phyloP scores from a whole-genome alignment of 2,888 invertebrate species.

The Scotopteryx bipunctaria region DNA sequence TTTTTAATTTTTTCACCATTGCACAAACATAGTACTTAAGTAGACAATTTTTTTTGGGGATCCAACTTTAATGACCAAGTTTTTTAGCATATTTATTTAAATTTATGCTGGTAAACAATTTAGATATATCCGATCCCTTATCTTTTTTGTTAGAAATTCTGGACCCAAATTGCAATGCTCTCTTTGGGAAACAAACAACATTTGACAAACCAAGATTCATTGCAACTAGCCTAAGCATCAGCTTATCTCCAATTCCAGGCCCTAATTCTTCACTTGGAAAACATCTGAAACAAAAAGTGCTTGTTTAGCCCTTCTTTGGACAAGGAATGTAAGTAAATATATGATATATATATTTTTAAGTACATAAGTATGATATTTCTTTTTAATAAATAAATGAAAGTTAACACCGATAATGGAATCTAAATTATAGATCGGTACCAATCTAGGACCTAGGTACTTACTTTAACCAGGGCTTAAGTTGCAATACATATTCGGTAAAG shows the following conservation, averaged over 20 bases:
- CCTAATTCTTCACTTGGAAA: conserved; percentile 83
- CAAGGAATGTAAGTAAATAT: neutral
- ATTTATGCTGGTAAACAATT: conserved; percentile 47
- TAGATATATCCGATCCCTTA: conserved; percentile 91
- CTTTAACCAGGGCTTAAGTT: conserved; percentile 87
- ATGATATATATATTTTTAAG: neutral
- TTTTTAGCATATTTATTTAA: no score
- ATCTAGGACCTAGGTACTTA: conserved; percentile 58
- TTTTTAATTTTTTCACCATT: no score
- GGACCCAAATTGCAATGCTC: conserved; percentile 98
- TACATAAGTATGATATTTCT: neutral
- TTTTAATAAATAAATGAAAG: neutral
- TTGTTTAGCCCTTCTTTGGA: neutral
- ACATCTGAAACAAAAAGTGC: conserved; percentile 76
- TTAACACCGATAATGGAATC: no score
- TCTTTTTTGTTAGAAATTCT: conserved; percentile 96
- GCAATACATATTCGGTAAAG: conserved; percentile 85
- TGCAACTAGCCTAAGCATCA: conserved; percentile 90
- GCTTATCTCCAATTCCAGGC: conserved; percentile 96
- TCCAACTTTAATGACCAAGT: no score
- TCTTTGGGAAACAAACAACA: conserved; percentile 90
- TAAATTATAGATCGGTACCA: no score
- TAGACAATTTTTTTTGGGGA: no score
- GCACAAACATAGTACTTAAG: no score
- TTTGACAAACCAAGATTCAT: conserved; percentile 85